Percentiles rank a stretch among this genome's conserved stretches.
These are phyloP conservation scores for Temnothorax nylanderi DNA, from an alignment of 1,140 invertebrate species.

Conservation along the genomic window DNA sequence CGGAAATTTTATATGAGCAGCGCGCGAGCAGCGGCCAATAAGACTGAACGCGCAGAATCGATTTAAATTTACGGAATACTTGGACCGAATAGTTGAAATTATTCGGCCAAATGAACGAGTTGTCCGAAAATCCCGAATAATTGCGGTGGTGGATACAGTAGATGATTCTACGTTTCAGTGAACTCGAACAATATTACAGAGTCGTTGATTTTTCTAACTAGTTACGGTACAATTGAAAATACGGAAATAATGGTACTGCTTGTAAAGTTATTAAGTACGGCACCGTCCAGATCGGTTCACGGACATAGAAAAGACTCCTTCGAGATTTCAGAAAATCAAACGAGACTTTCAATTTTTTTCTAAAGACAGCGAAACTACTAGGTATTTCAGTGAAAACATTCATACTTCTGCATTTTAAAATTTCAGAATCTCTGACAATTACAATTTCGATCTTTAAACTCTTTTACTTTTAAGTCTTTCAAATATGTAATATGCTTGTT, in stretches of 20 bases:
- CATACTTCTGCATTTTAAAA: neutral
- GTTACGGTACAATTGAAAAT: neutral
- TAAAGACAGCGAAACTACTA: neutral
- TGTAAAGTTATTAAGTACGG: neutral
- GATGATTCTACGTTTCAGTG: slow-evolving; percentile 64
- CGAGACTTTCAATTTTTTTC: neutral
- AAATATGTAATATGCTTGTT: neutral
- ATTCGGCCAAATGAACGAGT: slow-evolving; percentile 72
- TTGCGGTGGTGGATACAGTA: slow-evolving; percentile 27
- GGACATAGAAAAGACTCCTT: neutral
- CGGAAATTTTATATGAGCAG: slow-evolving; percentile 66
- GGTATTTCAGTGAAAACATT: neutral
- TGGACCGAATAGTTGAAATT: slow-evolving; percentile 74
- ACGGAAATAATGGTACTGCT: slow-evolving; percentile 5
- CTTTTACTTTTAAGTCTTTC: neutral
- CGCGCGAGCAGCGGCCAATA: slow-evolving; percentile 58
- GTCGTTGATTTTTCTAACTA: slow-evolving; percentile 59
- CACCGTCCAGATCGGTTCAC: neutral
- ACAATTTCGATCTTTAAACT: neutral
- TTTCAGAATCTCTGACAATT: neutral
- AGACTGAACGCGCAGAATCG: slow-evolving; percentile 63
- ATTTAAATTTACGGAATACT: slow-evolving; percentile 72
- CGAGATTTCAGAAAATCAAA: neutral
- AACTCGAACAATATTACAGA: slow-evolving; percentile 51
- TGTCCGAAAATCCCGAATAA: slow-evolving; percentile 70